These are phyloP conservation scores for Drosophila lacteicornis DNA, from an alignment of 1,140 invertebrate species.

Conservation along the genomic window DNA sequence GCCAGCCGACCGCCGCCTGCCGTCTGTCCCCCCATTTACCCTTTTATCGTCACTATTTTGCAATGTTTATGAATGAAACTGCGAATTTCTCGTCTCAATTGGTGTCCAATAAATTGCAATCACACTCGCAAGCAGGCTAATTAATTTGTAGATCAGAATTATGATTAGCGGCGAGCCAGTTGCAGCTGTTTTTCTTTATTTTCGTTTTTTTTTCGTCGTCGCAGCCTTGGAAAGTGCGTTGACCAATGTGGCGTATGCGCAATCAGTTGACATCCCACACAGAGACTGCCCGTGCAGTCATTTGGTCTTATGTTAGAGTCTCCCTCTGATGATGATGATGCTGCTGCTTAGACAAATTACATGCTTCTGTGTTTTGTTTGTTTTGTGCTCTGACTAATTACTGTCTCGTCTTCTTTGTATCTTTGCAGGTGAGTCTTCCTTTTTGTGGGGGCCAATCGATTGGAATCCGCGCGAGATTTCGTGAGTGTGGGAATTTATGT, in stretches of 20 bases:
- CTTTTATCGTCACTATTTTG: slow-evolving; percentile 36
- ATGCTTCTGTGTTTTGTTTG: slow-evolving; percentile 1
- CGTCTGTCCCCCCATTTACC: neutral
- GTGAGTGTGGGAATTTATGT: slow-evolving; percentile 12
- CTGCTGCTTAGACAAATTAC: slow-evolving; percentile 26
- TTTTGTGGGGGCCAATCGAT: slow-evolving; percentile 12
- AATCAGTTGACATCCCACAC: slow-evolving; percentile 65
- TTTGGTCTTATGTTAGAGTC: neutral
- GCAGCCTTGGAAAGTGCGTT: slow-evolving; percentile 76
- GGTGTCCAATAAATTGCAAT: slow-evolving; percentile 83
- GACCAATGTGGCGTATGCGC: slow-evolving; percentile 74
- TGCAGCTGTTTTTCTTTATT: slow-evolving; percentile 49
- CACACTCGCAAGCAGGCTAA: slow-evolving; percentile 72
- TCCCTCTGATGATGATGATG: neutral
- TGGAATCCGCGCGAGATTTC: slow-evolving; percentile 2
- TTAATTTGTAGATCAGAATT: slow-evolving; percentile 81
- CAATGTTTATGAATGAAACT: slow-evolving; percentile 79
- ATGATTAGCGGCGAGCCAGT: slow-evolving; percentile 67
- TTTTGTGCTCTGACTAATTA: slow-evolving; percentile 42
- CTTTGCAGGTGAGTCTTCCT: slow-evolving; percentile 51
- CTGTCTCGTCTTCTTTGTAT: slow-evolving; percentile 37
- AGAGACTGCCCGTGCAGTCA: slow-evolving; percentile 7
- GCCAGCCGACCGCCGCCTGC: neutral
- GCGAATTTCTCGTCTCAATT: slow-evolving; percentile 65
- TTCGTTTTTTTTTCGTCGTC: neutral